phyloP scores from a whole-genome alignment of 2,888 invertebrate species.

The Spodoptera exigua region DNA sequence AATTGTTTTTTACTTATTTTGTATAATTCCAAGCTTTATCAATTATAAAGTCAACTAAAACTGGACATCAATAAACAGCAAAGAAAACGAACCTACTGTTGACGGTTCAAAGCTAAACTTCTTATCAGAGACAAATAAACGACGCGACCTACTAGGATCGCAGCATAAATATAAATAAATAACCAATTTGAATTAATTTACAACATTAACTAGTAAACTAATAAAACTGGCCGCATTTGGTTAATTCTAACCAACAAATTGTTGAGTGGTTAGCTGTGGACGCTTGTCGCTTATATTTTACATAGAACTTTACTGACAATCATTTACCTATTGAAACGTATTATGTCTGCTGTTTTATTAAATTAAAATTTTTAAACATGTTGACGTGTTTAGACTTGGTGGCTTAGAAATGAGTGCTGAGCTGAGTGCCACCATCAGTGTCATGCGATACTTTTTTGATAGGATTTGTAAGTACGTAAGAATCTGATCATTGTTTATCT shows the following conservation, averaged over 20 bases:
- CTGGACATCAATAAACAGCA: no score
- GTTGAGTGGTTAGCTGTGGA: slow-evolving; percentile 23
- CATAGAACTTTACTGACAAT: slow-evolving; percentile 30
- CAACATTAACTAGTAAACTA: slow-evolving; percentile 30
- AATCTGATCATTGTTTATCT: no score
- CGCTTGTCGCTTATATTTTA: slow-evolving; percentile 30
- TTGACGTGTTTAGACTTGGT: no score
- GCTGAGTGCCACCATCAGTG: no score
- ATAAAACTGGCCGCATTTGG: slow-evolving; percentile 27
- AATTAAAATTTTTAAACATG: no score
- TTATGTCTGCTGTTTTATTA: slow-evolving; percentile 19
- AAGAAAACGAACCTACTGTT: not conserved
- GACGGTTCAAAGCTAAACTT: slow-evolving; percentile 13
- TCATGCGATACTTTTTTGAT: no score
- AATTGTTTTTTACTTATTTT: no score
- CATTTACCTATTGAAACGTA: slow-evolving; percentile 25
- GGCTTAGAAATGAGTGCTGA: no score
- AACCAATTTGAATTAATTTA: slow-evolving; percentile 39
- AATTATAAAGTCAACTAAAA: not conserved
- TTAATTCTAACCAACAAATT: slow-evolving; percentile 46
- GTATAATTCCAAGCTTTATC: no score
- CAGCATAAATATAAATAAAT: slow-evolving; percentile 35
- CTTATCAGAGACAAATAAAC: slow-evolving; percentile 36
- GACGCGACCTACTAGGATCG: slow-evolving; percentile 40
- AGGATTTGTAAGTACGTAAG: no score